Base-by-base conservation (phyloP, 2,888 invertebrate genomes). In the Synanthedon tipuliformis region DNA sequence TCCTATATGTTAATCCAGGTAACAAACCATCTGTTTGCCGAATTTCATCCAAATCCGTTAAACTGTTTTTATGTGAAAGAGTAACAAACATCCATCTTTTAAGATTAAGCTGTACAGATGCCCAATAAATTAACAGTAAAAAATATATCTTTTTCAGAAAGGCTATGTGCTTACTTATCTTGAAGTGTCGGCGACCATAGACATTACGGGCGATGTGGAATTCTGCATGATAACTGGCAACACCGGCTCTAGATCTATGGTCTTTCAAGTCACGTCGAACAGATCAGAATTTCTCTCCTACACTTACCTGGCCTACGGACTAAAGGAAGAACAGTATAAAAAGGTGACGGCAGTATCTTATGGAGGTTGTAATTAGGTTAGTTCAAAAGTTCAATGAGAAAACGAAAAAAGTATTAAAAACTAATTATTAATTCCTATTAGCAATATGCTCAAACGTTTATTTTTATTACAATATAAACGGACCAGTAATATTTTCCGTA, bases 241-340 rank as follows among this genome's bases (percentile, higher is more conserved):
- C 41, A 71, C 81, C 0, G 86, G 86, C 13, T 71, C 81, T 50
- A 68, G 60, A 12, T 66, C 57, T 48, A 71, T 84, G 67, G 73
- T 74, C 41, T 86, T 87, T 69, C 84, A 81, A 51, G 71, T 86
- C 59, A 68, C 79, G 15, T 81, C 86, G 59, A 87, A 85, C 62
- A 69, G 77, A 23, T 74, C 74, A 1, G 86, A 87, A 61, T 87
- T 84, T 68, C 66, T 87, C 7, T 60, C 74, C 0, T 87, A 75
- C 70, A 71, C 71, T 41, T 87, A 82, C 63, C 55, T 80, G 52
- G 70, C 78, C 0, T 85, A 83, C 55, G 86, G 86, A 10, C 81
- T 87, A 51, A 63, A 66, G 52, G 86, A 83, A 41, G 78, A 78
- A 15, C 75, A 85, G 51, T 87, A 83, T 57, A 74, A 74, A 75